A percentile compares a stretch with the other conserved stretches of the same genome.
Conservation (phyloP, 1,140 invertebrate species). For the Drosophila eugracilis region DNA sequence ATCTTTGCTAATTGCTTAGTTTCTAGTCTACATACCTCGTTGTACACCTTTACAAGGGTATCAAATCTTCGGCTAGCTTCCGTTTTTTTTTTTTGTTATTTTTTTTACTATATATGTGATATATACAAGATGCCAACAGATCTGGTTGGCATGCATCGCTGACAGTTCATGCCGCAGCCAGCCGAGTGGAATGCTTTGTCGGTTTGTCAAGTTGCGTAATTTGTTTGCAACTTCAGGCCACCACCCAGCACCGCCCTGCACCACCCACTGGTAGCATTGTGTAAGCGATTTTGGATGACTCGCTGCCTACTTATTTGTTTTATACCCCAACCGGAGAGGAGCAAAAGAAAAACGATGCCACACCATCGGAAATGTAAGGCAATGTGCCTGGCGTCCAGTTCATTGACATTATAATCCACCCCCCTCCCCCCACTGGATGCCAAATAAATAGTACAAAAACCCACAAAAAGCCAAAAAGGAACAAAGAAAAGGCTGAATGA, state of each 20-base stretch:
- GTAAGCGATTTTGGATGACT: constrained; percentile 52
- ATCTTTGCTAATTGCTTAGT: too few species aligned
- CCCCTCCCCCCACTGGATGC: too few species aligned
- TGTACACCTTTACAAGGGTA: too few species aligned
- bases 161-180: constrained; percentile 49
- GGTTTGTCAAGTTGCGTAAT: constrained; percentile 75
- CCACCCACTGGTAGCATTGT: constrained; percentile 59
- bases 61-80: background rate
- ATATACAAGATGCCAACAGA: constrained; percentile 20
- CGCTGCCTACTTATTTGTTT: constrained; percentile 59
- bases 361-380: constrained; percentile 76
- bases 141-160: constrained; percentile 54
- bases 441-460: constrained; percentile 18
- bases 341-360: constrained; percentile 24
- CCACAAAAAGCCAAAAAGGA: background rate
- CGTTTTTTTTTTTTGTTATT: too few species aligned
- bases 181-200: constrained; percentile 57
- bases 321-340: constrained; percentile 8
- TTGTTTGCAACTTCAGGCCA: constrained; percentile 71
- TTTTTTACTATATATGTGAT: constrained; percentile 2
- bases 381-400: constrained; percentile 43
- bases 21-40: too few species aligned
- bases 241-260: constrained; percentile 14
- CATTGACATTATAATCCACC: constrained; percentile 53
- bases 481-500: constrained; percentile 19